Conservation (phyloP, 2,888 invertebrate genomes). For the Arenicola marina region DNA sequence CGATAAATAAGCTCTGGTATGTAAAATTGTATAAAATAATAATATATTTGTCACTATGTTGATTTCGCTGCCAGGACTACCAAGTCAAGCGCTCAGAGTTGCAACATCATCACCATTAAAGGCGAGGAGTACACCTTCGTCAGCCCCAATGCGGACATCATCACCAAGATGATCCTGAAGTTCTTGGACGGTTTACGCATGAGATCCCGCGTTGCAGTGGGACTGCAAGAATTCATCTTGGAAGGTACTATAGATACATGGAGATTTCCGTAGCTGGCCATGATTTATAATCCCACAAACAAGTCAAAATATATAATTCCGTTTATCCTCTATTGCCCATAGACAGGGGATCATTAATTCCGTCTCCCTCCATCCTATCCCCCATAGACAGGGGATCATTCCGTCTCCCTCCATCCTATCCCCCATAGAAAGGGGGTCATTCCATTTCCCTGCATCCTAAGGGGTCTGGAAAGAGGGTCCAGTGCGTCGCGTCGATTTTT, state of each 20-base stretch:
- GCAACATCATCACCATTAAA: slow-evolving; percentile 31
- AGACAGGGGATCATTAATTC: neutral
- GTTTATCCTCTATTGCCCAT: neutral
- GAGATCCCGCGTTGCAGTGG: slow-evolving; percentile 32
- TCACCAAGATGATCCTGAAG: slow-evolving; percentile 27
- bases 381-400: neutral
- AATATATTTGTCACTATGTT: neutral
- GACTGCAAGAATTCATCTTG: slow-evolving; percentile 34
- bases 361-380: neutral
- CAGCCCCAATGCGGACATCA: slow-evolving; percentile 34
- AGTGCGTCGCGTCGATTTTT: too few relatives aligned
- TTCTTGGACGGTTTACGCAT: slow-evolving; percentile 37
- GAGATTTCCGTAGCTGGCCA: neutral
- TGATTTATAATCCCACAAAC: neutral
- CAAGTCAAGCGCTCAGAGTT: slow-evolving; percentile 23
- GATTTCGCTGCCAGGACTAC: slow-evolving; percentile 12
- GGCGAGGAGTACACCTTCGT: slow-evolving; percentile 35
- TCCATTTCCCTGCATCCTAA: too few relatives aligned
- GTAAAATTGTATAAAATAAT: too few relatives aligned
- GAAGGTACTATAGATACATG: slow-evolving; percentile 13
- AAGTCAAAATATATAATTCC: neutral
- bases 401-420: too few relatives aligned
- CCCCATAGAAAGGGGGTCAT: too few relatives aligned
- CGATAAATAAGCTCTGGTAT: too few relatives aligned
- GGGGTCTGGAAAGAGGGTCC: too few relatives aligned